Evolutionary conservation across 2,113 vertebrate genomes (phyloP), one percentile per base, ranked within the genome.

Genomic region (Pedetes capensis): DNA sequence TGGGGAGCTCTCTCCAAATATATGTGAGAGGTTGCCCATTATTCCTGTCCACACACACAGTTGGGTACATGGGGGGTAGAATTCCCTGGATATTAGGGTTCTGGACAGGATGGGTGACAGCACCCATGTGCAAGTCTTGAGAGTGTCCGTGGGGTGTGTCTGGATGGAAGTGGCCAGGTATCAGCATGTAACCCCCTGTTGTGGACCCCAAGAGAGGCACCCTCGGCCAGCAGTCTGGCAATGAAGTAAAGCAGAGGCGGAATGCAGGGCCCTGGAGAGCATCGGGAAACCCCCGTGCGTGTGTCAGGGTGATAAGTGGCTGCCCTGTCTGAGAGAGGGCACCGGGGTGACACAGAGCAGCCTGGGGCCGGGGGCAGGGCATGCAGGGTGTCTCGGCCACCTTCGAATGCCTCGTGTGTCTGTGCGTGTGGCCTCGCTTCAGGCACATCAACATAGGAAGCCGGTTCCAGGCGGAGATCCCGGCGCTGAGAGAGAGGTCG

Each of bases 361-460:
- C 61, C 32, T 20, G n/a, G 29, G 34, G 51, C 69, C 0, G 1
- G 63, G 51, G 29, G 25, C 51, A 32, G 57, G 37, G 51, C 13
- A 3, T 23, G 1, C 0, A 0, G 4, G 1, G 53, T 6, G 0
- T 12, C 44, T 39, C 8, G 18, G 59, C 80, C 64, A 20, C 17
- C 1, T 34, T 22, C 29, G n/a, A 5, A 2, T 42, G 6, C 71
- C 22, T n/a, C 8, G 1, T 34, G 1, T 16, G 29, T 59, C 16
- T 63, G 16, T 95, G 37, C 49, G 13, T 92, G 57, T 95, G 91
- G 37, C 63, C 68, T 76, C 23, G 0, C 96, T 97, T 87, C 79
- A 99, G 99, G 92, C 98, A 98, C 89, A 99, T 99, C 97, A 99
- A 99, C 69, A 94, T 99, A 16, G 98, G 99, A 53, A 97, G 95